phyloP scores from a whole-genome alignment of 1,140 invertebrate species.

The Melanaphis sacchari region DNA sequence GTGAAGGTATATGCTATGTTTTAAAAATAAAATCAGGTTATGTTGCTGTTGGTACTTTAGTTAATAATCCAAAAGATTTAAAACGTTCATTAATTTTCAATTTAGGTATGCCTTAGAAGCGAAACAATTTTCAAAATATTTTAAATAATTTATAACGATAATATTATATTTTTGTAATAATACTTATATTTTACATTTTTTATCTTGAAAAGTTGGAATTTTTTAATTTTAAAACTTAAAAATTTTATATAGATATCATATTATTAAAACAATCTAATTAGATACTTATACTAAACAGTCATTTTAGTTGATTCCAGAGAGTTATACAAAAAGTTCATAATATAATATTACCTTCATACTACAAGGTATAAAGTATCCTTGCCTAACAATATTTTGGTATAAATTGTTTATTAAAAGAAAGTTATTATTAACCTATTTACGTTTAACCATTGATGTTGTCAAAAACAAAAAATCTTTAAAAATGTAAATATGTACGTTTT shows the following conservation, averaged over 20 bases:
- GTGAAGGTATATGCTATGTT: background rate
- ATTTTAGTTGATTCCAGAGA: background rate
- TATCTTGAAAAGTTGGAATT: background rate
- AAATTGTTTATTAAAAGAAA: background rate
- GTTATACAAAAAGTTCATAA: background rate
- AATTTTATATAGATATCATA: background rate
- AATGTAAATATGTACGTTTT: background rate
- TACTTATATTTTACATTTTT: background rate
- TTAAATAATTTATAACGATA: background rate
- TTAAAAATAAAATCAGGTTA: background rate
- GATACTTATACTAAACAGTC: background rate
- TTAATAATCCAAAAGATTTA: background rate
- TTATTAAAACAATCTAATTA: background rate
- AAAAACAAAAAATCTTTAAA: background rate
- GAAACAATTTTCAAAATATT: background rate
- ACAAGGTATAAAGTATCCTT: no score
- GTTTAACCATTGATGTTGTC: background rate
- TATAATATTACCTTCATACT: background rate
- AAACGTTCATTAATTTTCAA: background rate
- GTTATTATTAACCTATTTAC: background rate
- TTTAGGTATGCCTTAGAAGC: background rate
- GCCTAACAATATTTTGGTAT: background rate
- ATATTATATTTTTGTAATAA: background rate
- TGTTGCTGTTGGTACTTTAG: background rate
- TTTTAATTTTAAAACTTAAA: background rate